Evolutionary conservation across 1,140 invertebrate genomes (phyloP).

Genomic region (Hyles vespertilio): DNA sequence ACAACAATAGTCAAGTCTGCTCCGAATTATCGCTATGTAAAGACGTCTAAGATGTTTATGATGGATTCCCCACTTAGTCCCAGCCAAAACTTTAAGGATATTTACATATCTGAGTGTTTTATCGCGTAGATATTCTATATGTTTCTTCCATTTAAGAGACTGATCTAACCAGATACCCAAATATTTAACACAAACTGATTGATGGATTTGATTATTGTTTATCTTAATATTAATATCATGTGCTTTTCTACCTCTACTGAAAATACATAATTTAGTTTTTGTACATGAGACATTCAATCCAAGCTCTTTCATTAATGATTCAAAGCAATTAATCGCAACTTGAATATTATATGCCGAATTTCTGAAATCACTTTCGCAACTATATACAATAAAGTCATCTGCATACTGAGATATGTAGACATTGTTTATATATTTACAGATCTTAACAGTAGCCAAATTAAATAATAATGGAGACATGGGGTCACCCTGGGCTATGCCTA

Average conservation of each 20-base stretch:
- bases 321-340: slow-evolving; percentile 3
- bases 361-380: too few relatives aligned
- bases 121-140: slow-evolving; percentile 11
- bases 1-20: slow-evolving; percentile 2
- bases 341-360: too few relatives aligned
- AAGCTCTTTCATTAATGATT: too few relatives aligned
- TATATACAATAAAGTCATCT: too few relatives aligned
- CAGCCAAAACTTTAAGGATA: slow-evolving; percentile 16
- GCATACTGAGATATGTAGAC: too few relatives aligned
- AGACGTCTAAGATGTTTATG: slow-evolving; percentile 18
- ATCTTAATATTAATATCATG: not conserved
- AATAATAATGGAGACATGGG: too few relatives aligned
- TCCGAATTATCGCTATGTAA: slow-evolving; percentile 8
- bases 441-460: too few relatives aligned
- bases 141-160: slow-evolving; percentile 18
- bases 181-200: slow-evolving; percentile 21
- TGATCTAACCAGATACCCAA: slow-evolving; percentile 24
- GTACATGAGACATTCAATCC: slow-evolving; percentile 18
- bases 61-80: slow-evolving; percentile 21
- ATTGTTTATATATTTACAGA: too few relatives aligned
- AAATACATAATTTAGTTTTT: slow-evolving; percentile 29
- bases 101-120: slow-evolving; percentile 15
- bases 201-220: not conserved
- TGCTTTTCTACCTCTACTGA: slow-evolving; percentile 20
- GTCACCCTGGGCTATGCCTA: too few relatives aligned